Evolutionary conservation across 2,113 vertebrate species (phyloP), one percentile per base, ranked within the genome.

Genomic region (Nipponia nippon): DNA sequence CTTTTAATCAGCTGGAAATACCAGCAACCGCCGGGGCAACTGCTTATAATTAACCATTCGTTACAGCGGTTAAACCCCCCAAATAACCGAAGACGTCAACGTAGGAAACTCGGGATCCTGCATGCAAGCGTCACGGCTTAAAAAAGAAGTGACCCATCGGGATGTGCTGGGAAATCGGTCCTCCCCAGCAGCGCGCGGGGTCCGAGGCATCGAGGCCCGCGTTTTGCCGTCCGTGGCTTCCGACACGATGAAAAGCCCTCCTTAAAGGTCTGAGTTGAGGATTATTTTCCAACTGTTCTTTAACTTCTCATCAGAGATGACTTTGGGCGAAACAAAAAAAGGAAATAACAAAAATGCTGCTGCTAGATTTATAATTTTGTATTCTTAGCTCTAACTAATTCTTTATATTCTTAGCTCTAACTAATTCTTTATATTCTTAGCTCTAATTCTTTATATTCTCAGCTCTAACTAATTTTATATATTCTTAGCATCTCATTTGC

Each of bases 181-280:
- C 42, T 6, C 25, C 23, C 23, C 0, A 21, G 34, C 16, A 5
- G 26, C 3, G 18, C 0, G 20, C 27, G 4, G 83, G 16, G 6
- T 7, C 46, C 9, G 2, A 1, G 10, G 17, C 34, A 0, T 8
- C 14, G 3, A 52, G 56, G 23, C 40, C 47, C 52, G 0, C 6
- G 1, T 13, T 29, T 16, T 6, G 5, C 50, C 2, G 3, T 1
- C 25, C 2, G 19, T 3, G 70, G 32, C 13, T 53, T 40, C 25
- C 2, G 5, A 8, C 9, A 0, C 1, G 12, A 1, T 1, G 40
- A 8, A 49, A 29, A 58, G 2, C 29, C 40, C 44, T 17, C 30
- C 34, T 8, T 0, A 9, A 53, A 49, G n/a, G 42, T 7, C 42
- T 4, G 2, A 29, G 34, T 1, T 8, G 36, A 10, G 81, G 59